Conservation (phyloP, 2,113 vertebrate genomes). For the Herpailurus yagouaroundi region DNA sequence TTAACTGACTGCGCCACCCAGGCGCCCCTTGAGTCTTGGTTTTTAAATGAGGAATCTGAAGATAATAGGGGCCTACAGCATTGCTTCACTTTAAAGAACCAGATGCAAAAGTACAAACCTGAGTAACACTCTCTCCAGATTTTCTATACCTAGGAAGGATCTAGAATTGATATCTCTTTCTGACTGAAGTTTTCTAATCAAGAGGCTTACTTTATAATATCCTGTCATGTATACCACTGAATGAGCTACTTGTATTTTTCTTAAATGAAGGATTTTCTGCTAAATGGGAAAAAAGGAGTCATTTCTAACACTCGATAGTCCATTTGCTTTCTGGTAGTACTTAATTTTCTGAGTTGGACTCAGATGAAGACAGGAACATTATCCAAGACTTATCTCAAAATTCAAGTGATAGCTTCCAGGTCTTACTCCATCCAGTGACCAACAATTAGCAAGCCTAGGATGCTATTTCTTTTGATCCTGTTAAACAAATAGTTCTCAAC, state of each 20-base stretch:
- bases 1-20: no score
- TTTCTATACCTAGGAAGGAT: not conserved
- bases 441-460: slow-evolving; percentile 38
- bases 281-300: not conserved
- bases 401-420: not conserved
- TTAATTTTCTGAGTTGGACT: not conserved
- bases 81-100: not conserved
- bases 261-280: not conserved
- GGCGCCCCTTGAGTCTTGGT: not conserved
- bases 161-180: not conserved
- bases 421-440: not conserved
- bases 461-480: not conserved
- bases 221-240: not conserved
- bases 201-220: not conserved
- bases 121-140: not conserved
- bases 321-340: not conserved
- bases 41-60: not conserved
- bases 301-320: not conserved
- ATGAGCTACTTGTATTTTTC: not conserved
- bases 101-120: not conserved
- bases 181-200: not conserved
- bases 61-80: not conserved
- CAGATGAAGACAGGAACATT: not conserved
- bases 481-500: not conserved
- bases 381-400: slow-evolving; percentile 25